Conservation (phyloP, 2,888 invertebrate genomes). For the Amiota minor region DNA sequence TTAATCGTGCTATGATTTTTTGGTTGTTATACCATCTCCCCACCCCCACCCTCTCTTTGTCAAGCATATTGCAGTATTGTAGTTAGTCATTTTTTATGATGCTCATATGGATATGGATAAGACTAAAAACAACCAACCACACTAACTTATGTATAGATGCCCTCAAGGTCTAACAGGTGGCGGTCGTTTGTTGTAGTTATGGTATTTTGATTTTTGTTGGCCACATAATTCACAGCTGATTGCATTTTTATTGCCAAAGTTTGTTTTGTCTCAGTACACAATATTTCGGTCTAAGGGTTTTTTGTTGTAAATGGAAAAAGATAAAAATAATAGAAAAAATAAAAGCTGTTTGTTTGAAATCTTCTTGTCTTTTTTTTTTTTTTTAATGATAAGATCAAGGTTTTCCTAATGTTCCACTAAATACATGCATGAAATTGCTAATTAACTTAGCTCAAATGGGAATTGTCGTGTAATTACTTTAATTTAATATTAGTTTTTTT, state of each 20-base stretch:
- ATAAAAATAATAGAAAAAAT: constrained; percentile 32
- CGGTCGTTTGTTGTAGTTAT: constrained; percentile 35
- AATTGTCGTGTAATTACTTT: constrained; percentile 18
- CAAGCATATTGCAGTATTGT: constrained; percentile 41
- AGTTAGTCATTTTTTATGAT: constrained; percentile 71
- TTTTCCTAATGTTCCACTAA: background rate
- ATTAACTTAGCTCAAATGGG: constrained; percentile 52
- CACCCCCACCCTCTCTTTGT: background rate
- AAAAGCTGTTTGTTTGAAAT: constrained; percentile 11
- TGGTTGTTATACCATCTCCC: constrained; percentile 22
- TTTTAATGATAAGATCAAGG: constrained; percentile 44
- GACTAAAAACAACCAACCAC: background rate
- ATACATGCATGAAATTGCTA: constrained; percentile 54
- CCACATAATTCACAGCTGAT: constrained; percentile 68
- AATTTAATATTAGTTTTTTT: constrained; percentile 27
- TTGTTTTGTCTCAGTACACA: constrained; percentile 37
- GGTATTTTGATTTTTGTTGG: constrained; percentile 39
- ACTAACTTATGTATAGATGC: constrained; percentile 8
- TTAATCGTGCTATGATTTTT: constrained; percentile 13
- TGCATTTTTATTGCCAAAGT: constrained; percentile 70
- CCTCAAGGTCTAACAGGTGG: constrained; percentile 66
- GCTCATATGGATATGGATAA: constrained; percentile 27
- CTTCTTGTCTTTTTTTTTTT: constrained; percentile 12
- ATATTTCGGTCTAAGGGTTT: constrained; percentile 10
- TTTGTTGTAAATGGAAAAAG: constrained; percentile 7